Conservation (phyloP, 2,113 vertebrate genomes). For the Sinocyclocheilus grahami region DNA sequence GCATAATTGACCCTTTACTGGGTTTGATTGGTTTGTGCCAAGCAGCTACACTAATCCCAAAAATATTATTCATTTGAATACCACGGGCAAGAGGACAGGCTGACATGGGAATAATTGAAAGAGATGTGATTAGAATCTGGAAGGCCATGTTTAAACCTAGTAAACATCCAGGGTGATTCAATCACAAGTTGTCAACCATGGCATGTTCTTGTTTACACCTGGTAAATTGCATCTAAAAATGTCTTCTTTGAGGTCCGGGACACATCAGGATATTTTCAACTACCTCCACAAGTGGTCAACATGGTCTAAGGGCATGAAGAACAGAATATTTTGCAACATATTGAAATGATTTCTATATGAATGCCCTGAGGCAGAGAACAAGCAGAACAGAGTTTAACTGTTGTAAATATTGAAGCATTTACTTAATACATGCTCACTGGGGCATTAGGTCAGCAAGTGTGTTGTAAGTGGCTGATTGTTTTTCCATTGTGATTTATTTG, state of each 20-base stretch:
- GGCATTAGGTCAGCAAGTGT: constrained; percentile 16
- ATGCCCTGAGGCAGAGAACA: background rate
- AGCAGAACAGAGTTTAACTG: background rate
- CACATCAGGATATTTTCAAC: background rate
- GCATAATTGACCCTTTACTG: background rate
- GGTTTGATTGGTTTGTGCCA: constrained; percentile 5
- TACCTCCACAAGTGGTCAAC: background rate
- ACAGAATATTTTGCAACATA: background rate
- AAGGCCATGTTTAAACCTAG: background rate
- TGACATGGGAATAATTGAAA: background rate
- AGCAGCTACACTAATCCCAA: background rate
- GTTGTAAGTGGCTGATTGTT: background rate
- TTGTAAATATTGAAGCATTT: background rate
- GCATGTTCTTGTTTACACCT: background rate
- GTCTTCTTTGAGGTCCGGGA: background rate
- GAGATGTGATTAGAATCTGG: constrained; percentile 19
- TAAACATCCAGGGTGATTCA: background rate
- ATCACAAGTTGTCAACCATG: background rate
- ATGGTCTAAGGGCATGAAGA: background rate
- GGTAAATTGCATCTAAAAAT: background rate
- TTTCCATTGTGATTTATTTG: background rate
- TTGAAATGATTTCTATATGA: background rate
- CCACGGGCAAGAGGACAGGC: background rate
- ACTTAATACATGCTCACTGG: background rate
- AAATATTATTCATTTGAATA: constrained; percentile 41